A percentile compares a stretch with the other conserved stretches of the same genome.
These are phyloP conservation scores for Sylvicola cinctus DNA, from an alignment of 2,888 invertebrate genomes.

Conservation along the genomic window DNA sequence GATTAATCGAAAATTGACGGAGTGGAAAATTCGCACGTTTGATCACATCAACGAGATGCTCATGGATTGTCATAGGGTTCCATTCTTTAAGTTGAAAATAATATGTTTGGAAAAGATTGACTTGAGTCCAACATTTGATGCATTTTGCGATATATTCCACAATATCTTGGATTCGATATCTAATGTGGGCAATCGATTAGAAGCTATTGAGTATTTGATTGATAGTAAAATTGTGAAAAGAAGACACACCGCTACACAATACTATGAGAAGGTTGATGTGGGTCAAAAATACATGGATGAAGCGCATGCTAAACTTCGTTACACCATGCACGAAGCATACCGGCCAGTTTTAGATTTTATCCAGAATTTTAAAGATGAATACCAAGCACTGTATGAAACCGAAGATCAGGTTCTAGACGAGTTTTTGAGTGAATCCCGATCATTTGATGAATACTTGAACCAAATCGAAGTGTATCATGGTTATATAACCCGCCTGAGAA, in stretches of 20 bases:
- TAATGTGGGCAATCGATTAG: conserved; percentile 33
- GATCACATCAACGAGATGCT: conserved; percentile 36
- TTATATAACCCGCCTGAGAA: conserved; percentile 36
- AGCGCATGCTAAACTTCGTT: conserved; percentile 29
- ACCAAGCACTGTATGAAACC: conserved; percentile 32
- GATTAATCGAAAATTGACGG: conserved; percentile 39
- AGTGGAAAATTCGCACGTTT: conserved; percentile 44
- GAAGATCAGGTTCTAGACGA: conserved; percentile 25
- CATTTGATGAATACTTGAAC: conserved; percentile 36
- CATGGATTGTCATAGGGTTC: conserved; percentile 30
- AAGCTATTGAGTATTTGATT: conserved; percentile 29
- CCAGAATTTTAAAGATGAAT: conserved; percentile 29
- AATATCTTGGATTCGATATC: conserved; percentile 34
- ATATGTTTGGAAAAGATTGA: conserved; percentile 22
- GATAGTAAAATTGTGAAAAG: conserved; percentile 26
- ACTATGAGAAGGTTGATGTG: conserved; percentile 34
- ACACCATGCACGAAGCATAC: conserved; percentile 32
- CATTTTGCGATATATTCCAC: conserved; percentile 34
- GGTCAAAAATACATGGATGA: conserved; percentile 34
- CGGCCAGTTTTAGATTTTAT: conserved; percentile 34
- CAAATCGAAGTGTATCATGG: conserved; percentile 38
- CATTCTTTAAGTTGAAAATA: conserved; percentile 35
- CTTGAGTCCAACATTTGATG: conserved; percentile 35
- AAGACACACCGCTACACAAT: no score
- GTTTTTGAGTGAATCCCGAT: conserved; percentile 29